Evolutionary conservation across 2,113 vertebrate species (phyloP), one percentile per base, ranked within the genome.

Genomic region (Dasypus novemcinctus): DNA sequence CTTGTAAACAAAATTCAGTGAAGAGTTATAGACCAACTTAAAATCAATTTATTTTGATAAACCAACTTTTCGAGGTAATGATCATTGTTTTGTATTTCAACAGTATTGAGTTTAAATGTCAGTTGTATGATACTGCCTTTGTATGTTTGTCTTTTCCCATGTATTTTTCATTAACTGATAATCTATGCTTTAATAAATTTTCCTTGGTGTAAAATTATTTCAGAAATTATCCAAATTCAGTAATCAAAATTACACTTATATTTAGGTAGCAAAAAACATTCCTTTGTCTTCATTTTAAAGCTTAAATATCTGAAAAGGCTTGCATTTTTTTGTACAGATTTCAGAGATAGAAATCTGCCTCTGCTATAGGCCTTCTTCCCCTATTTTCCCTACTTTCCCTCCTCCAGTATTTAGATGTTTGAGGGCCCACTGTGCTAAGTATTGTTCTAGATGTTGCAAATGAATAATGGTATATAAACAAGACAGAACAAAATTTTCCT

Each of bases 161-260:
- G 95, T 96, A 69, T 95, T 97, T 97, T 97, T 93, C 94, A 96
- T 92, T 93, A 94, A 95, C n/a, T 79, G 72, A 68, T 91, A 92
- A 89, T 91, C 68, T 91, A 18, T 74, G 87, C 94, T 94, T 86
- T 69, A 97, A 97, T 97, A 97, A 72, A 27, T 92, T 96, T 96
- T 96, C 46, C 85, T 96, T 96, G 75, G 61, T 96, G 52, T 97
- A 96, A 95, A 12, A 90, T 94, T 95, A 95, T 96, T 97, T 83
- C 68, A 92, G 5, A 90, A 80, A 29, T 36, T 91, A n/a, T 97
- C 80, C 38, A 94, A 81, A 63, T 89, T 92, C 52, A 87, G 25
- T 96, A 52, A 94, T 93, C 63, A 90, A 21, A 59, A 38, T 89
- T 63, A 79, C 7, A 75, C 13, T 92, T 84, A 68, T 43, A 86